phyloP scores from a whole-genome alignment of 2,113 vertebrate species.

The Oryzias javanicus region DNA sequence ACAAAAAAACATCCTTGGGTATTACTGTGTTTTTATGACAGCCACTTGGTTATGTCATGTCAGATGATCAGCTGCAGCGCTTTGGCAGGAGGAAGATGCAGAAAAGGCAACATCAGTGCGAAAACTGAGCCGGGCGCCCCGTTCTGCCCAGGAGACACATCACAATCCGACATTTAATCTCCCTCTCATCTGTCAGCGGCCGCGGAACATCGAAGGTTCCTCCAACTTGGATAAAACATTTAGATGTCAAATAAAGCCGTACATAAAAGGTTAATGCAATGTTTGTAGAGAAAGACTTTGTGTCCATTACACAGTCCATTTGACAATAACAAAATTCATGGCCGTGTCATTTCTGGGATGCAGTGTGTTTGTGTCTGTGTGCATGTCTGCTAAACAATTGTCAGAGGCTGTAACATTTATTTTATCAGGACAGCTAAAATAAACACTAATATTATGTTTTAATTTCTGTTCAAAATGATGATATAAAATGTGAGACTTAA shows the following conservation, averaged over 20 bases:
- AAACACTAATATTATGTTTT: no score
- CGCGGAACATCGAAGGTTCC: conserved; percentile 5
- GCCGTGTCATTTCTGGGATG: not conserved
- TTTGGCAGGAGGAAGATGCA: conserved; percentile 11
- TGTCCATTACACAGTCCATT: conserved; percentile 2
- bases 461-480: no score
- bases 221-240: conserved; percentile 8
- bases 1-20: no score
- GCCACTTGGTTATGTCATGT: not conserved
- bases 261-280: not conserved
- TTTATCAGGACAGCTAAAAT: no score
- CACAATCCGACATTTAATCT: conserved; percentile 20
- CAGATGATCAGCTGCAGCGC: conserved; percentile 9
- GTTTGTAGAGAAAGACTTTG: not conserved
- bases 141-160: conserved; percentile 13
- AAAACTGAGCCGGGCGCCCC: conserved; percentile 22
- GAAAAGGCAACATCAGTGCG: no score
- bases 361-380: not conserved
- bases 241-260: conserved; percentile 5
- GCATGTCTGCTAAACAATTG: not conserved
- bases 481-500: no score
- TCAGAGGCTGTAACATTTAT: no score
- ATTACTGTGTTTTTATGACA: not conserved
- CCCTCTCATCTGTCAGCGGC: conserved; percentile 15
- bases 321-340: not conserved